Evolutionary conservation across 53 echinoderm and acorn worm species (phyloP), one percentile per base, ranked within the genome.

Genomic region (Hippasteria phrygiana): DNA sequence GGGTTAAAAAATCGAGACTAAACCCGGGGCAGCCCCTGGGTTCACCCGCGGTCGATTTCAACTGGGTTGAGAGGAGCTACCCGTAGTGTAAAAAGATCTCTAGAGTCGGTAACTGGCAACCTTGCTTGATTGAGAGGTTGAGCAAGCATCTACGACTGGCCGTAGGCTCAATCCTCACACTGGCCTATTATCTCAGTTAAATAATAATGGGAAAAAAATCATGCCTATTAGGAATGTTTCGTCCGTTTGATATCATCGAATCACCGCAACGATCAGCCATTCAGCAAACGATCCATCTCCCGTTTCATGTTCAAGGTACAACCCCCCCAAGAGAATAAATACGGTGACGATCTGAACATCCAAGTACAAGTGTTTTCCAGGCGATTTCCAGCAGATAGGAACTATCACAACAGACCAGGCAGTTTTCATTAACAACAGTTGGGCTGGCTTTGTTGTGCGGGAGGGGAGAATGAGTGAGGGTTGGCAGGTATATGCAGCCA

Each of bases 351-450:
- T 65, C 45, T 82, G 22, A 82, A 63, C 43, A 43, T 82, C 45
- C 46, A 16, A 37, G 82, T 66, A 82, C 82, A 82, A 56, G 36
- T 82, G 82, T 82, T 82, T 82, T 43, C 20, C 56, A n/a, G 17
- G 46, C 22, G 82, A 46, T 43, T 66, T 64, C 64, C 65, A 82
- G 62, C 34, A 8, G 45, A 32, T 43, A 65, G 66, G 66, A 82
- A 64, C 82, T 82, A 82, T 82, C 65, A 82, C 43, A 82, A 82
- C 82, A 82, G 48, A 66, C 42, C 18, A 18, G 82, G 10, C 14
- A 29, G 64, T 82, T 82, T 82, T 65, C 43, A 82, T 82, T 63
- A 63, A 65, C 66, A 82, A 82, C 82, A 85, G 50, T 71, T 71
- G 50, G 64, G 70, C 38, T 47, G 70, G 6, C 48, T 47, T 50